phyloP scores from a whole-genome alignment of 2,888 invertebrate genomes.

The Brachynemurus nebulosus region DNA sequence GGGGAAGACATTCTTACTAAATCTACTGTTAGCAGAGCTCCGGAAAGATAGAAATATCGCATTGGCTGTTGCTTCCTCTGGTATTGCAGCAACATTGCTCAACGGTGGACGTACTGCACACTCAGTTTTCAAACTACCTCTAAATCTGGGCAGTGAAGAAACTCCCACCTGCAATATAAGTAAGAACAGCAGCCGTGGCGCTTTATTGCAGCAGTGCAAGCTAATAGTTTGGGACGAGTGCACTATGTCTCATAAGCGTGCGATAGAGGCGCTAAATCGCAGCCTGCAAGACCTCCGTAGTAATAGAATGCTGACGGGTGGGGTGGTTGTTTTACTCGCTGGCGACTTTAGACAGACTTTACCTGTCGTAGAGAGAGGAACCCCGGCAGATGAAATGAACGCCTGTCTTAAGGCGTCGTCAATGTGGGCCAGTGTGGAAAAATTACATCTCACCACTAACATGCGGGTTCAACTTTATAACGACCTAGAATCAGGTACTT shows the following conservation, averaged over 20 bases:
- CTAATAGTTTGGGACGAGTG: slow-evolving; percentile 18
- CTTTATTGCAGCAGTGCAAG: slow-evolving; percentile 11
- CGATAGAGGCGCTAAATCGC: slow-evolving; percentile 19
- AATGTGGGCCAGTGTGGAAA: slow-evolving; percentile 8
- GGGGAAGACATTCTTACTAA: slow-evolving; percentile 20
- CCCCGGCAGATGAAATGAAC: not conserved
- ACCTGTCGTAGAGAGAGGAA: slow-evolving; percentile 13
- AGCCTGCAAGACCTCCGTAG: slow-evolving; percentile 12
- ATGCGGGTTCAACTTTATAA: not conserved
- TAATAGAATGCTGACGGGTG: slow-evolving; percentile 15
- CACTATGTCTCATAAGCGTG: slow-evolving; percentile 18
- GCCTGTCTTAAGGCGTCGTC: not conserved
- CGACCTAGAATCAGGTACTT: slow-evolving; percentile 4
- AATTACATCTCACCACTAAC: slow-evolving; percentile 9
- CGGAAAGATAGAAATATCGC: slow-evolving; percentile 17
- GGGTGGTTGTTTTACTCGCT: slow-evolving; percentile 17
- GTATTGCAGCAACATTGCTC: slow-evolving; percentile 15
- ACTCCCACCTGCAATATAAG: slow-evolving; percentile 2
- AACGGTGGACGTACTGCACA: slow-evolving; percentile 9
- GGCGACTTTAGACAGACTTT: slow-evolving; percentile 20
- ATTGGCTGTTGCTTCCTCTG: slow-evolving; percentile 14
- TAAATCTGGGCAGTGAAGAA: slow-evolving; percentile 6
- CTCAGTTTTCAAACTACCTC: slow-evolving; percentile 8
- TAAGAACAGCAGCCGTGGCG: slow-evolving; percentile 4
- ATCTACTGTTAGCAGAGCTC: slow-evolving; percentile 19